Evolutionary conservation across 2,797 vertebrate genomes (phyloP), one percentile per base, ranked within the genome.

Genomic region (Picus viridis): DNA sequence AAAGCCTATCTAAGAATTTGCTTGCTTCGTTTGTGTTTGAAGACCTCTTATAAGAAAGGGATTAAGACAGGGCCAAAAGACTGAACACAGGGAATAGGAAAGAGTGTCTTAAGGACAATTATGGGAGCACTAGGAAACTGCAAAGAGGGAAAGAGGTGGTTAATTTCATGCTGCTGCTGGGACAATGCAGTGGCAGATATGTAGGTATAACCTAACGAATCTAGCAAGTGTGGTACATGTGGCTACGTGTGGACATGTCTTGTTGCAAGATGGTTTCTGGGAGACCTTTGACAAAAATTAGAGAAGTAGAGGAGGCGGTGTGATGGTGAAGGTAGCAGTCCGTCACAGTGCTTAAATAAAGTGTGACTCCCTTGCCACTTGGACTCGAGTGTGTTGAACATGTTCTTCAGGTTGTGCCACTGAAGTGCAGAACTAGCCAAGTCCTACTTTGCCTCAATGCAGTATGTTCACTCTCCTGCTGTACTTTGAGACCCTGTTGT

Each of bases 401-500:
- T 0, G 0, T 24, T 45, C 29, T 18, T 7, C 1, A 17, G 62
- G 63, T 77, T 16, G 12, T 9, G 65, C 41, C 24, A 3, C 19
- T 29, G 12, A 16, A 34, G 20, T 0, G 34, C 63, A 4, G 73
- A 29, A n/a, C 7, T 30, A 9, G 13, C 11, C 16, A 6, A 10
- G 32, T 12, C 56, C 56, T 24, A 1, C 36, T 49, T 10, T 0
- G 3, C 49, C 7, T 30, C 56, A 4, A 0, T 1, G 2, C 10
- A 13, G 12, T 1, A 0, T 4, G 4, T 26, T 47, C 29, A 2
- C 7, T 19, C 29, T 22, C 9, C n/a, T 1, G 2, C 39, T 26
- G 16, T 30, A 0, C 7, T 4, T 0, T 1, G 24, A 29, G 30
- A 2, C 30, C 18, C 23, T 0, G 0, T 4, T 16, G 17, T 2